These are phyloP conservation scores for Eospalax fontanierii DNA, from an alignment of 2,797 vertebrate genomes.

Conservation along the genomic window DNA sequence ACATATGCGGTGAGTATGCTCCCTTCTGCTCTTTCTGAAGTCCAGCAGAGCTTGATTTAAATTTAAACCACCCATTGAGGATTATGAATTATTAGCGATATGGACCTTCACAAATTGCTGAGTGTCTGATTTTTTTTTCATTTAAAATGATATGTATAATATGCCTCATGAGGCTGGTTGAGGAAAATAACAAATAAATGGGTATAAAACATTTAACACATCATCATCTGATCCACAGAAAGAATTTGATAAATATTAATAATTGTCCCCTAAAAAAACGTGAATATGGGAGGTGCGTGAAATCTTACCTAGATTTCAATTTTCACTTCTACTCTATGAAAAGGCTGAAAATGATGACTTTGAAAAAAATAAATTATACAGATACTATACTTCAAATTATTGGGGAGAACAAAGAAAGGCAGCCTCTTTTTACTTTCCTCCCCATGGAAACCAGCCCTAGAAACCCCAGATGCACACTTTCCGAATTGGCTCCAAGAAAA, in stretches of 20 bases:
- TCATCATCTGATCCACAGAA: background rate
- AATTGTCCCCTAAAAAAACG: constrained; percentile 55
- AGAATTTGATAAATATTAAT: constrained; percentile 56
- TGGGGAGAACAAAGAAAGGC: constrained; percentile 44
- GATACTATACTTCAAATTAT: constrained; percentile 72
- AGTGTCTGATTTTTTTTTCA: constrained; percentile 29
- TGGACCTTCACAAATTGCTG: background rate
- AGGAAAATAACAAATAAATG: constrained; percentile 38
- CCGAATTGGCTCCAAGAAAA: constrained; percentile 78
- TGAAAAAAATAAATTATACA: constrained; percentile 64
- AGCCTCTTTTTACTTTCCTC: constrained; percentile 32
- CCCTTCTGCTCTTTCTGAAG: background rate
- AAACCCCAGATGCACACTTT: constrained; percentile 72
- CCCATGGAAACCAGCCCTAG: constrained; percentile 74
- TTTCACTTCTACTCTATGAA: constrained; percentile 49
- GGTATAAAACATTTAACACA: constrained; percentile 21
- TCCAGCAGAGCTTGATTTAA: background rate
- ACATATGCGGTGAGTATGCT: too few relatives aligned
- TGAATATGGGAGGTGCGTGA: background rate
- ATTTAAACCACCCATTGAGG: background rate
- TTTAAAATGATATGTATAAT: background rate
- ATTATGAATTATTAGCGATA: background rate
- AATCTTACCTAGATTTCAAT: background rate
- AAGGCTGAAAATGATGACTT: constrained; percentile 60
- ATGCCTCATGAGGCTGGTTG: background rate